These are phyloP conservation scores for Ctenopoma kingsleyae DNA, from an alignment of 2,797 vertebrate species.

Conservation along the genomic window DNA sequence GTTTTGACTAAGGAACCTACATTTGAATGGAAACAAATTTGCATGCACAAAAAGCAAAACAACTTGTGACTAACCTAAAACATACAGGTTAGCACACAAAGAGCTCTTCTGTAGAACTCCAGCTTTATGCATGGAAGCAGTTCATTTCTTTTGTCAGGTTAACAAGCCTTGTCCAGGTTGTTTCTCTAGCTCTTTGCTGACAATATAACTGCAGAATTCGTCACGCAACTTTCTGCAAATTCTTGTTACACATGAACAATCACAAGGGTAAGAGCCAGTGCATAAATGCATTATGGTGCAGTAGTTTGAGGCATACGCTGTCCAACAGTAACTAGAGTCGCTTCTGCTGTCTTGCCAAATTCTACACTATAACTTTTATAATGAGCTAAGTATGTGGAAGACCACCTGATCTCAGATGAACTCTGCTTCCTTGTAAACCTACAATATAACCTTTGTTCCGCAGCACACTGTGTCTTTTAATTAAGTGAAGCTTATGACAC, in stretches of 20 bases:
- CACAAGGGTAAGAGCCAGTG: not conserved
- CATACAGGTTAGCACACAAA: not conserved
- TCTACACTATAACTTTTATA: slow-evolving; percentile 31
- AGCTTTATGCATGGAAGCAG: not conserved
- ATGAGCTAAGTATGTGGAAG: slow-evolving; percentile 43
- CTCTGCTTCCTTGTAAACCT: slow-evolving; percentile 35
- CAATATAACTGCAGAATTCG: not conserved
- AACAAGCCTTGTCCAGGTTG: not conserved
- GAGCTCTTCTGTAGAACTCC: not conserved
- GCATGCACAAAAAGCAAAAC: slow-evolving; percentile 3
- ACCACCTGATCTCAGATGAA: slow-evolving; percentile 61
- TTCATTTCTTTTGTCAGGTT: no score
- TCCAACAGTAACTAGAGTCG: not conserved
- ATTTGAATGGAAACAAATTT: slow-evolving; percentile 17
- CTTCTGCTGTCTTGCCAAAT: slow-evolving; percentile 2
- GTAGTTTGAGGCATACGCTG: not conserved
- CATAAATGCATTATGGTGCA: not conserved
- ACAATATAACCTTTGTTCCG: slow-evolving; percentile 71
- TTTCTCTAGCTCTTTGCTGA: not conserved
- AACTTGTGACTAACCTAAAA: not conserved
- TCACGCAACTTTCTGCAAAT: not conserved
- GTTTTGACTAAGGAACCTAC: not conserved
- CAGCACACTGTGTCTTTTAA: slow-evolving; percentile 39
- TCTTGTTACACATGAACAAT: not conserved
- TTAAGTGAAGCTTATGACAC: slow-evolving; percentile 43